phyloP scores from a whole-genome alignment of 2,888 invertebrate species.

The Oligia fasciuncula region DNA sequence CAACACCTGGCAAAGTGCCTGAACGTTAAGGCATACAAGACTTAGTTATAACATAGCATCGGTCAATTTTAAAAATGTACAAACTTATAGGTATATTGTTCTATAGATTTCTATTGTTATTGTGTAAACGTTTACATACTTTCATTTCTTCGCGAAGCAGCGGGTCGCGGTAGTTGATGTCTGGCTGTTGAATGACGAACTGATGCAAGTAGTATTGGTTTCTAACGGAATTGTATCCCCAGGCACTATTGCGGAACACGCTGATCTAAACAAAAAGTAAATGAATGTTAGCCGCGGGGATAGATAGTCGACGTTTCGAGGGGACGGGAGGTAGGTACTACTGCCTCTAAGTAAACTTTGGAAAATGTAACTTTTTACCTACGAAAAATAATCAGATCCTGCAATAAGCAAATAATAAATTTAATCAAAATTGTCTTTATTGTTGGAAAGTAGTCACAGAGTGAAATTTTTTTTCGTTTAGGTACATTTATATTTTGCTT shows the following conservation, averaged over 20 bases:
- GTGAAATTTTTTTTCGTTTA: too few relatives aligned
- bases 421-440: too few relatives aligned
- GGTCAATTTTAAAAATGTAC: neutral
- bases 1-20: too few relatives aligned
- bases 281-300: neutral
- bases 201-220: conserved; percentile 93
- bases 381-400: too few relatives aligned
- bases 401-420: too few relatives aligned
- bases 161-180: conserved; percentile 92
- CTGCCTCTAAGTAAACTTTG: neutral
- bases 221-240: conserved; percentile 91
- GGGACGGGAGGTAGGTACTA: neutral
- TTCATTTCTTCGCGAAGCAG: conserved; percentile 89
- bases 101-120: too few relatives aligned
- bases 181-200: conserved; percentile 92
- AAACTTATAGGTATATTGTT: neutral
- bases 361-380: neutral
- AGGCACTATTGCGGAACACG: conserved; percentile 92
- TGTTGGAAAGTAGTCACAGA: too few relatives aligned
- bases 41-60: neutral
- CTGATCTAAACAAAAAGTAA: conserved; percentile 74
- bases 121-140: conserved; percentile 72
- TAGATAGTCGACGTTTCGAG: too few relatives aligned
- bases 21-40: neutral
- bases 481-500: too few relatives aligned